These are phyloP conservation scores for Gobius niger DNA, from an alignment of 2,113 vertebrate genomes.

Conservation along the genomic window DNA sequence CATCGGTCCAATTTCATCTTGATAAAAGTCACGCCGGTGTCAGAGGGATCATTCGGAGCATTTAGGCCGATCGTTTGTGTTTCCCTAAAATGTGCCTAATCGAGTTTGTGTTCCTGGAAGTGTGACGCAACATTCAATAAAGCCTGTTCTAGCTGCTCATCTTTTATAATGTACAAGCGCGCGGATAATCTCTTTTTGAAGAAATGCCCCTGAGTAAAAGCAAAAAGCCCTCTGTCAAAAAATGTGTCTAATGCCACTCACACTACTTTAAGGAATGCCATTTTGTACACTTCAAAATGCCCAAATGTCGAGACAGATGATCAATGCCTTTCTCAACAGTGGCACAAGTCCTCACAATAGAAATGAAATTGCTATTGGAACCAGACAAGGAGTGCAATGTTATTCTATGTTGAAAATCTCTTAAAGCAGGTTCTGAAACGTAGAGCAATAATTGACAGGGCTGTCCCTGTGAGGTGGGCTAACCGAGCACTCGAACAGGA, in stretches of 20 bases:
- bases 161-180: neutral
- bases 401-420: no score
- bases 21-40: neutral
- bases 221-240: neutral
- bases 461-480: no score
- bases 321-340: no score
- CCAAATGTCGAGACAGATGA: no score
- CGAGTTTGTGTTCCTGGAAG: constrained; percentile 3
- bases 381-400: no score
- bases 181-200: neutral
- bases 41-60: neutral
- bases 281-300: neutral
- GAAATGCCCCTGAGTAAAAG: neutral
- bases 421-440: no score
- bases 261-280: neutral
- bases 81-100: constrained; percentile 8
- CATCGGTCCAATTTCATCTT: neutral
- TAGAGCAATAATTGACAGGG: no score
- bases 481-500: no score
- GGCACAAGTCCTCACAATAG: no score
- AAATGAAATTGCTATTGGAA: no score
- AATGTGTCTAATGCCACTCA: neutral
- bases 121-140: constrained; percentile 8
- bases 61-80: neutral
- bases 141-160: neutral